phyloP scores from a whole-genome alignment of 2,113 vertebrate genomes.

The Marcusenius ussheri region DNA sequence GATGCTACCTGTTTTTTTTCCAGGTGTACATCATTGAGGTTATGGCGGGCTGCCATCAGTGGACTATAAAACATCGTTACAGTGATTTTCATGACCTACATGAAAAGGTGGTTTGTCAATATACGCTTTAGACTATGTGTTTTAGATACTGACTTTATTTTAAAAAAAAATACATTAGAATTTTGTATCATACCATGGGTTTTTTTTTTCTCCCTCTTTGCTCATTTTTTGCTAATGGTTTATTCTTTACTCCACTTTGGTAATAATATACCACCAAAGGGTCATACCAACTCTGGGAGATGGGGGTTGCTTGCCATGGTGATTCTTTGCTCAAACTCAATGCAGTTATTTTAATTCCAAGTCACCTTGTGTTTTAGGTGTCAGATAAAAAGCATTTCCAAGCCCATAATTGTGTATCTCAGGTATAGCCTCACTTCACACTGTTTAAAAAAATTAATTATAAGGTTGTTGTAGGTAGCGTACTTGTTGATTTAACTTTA shows the following conservation, averaged over 20 bases:
- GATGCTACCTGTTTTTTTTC: conserved; percentile 18
- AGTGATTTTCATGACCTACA: conserved; percentile 95
- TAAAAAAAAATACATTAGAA: background rate
- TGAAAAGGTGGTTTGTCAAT: conserved; percentile 72
- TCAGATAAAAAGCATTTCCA: background rate
- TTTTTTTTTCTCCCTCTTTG: background rate
- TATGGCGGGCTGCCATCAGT: conserved; percentile 74
- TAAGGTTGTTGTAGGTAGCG: too few relatives aligned
- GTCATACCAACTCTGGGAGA: background rate
- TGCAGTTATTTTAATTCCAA: background rate
- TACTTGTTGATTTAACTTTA: background rate
- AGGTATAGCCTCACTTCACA: background rate
- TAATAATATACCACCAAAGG: background rate
- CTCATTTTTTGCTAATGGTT: background rate
- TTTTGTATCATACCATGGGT: background rate
- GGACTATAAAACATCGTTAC: conserved; percentile 93
- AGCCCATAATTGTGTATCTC: background rate
- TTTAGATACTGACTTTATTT: background rate
- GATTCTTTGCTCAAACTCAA: background rate
- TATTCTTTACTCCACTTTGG: background rate
- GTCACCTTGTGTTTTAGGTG: background rate
- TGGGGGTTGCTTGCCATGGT: background rate
- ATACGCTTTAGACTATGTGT: background rate
- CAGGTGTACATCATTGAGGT: conserved; percentile 94
- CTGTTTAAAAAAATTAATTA: too few relatives aligned